phyloP scores from a whole-genome alignment of 2,113 vertebrate species.

The Rhinichthys klamathensis region DNA sequence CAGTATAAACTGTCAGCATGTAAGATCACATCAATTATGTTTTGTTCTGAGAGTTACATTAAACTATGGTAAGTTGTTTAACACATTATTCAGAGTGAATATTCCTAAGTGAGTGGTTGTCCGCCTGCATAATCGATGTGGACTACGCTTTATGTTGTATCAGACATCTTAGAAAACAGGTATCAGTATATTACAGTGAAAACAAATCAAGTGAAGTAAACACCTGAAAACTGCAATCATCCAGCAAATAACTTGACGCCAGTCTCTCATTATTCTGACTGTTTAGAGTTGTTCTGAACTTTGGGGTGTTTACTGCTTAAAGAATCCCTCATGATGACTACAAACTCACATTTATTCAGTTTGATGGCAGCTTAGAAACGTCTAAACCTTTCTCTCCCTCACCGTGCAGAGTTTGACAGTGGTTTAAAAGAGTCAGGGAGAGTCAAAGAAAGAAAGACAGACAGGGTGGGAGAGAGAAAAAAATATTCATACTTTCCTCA shows the following conservation, averaged over 20 bases:
- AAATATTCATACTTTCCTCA: slow-evolving; percentile 26
- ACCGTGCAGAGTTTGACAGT: not conserved
- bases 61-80: not conserved
- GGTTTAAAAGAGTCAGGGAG: slow-evolving; percentile 28
- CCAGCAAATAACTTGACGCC: not conserved
- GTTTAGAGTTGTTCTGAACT: not conserved
- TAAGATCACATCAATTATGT: too few relatives aligned
- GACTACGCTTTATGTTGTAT: not conserved
- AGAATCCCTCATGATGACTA: slow-evolving; percentile 32
- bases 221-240: slow-evolving; percentile 3
- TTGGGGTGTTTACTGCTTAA: slow-evolving; percentile 23
- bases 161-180: not conserved
- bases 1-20: not conserved
- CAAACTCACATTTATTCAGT: slow-evolving; percentile 23
- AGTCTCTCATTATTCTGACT: slow-evolving; percentile 4
- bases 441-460: slow-evolving; percentile 22
- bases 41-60: too few relatives aligned
- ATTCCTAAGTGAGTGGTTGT: not conserved
- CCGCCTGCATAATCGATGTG: not conserved
- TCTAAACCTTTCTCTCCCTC: slow-evolving; percentile 28
- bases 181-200: not conserved
- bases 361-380: slow-evolving; percentile 30
- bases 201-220: not conserved
- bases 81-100: not conserved
- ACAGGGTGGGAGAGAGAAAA: not conserved